Percentiles rank a stretch among this genome's conserved stretches.
Evolutionary conservation across 1,140 invertebrate genomes (phyloP).

Genomic region (Venustaconcha ellipsiformis): DNA sequence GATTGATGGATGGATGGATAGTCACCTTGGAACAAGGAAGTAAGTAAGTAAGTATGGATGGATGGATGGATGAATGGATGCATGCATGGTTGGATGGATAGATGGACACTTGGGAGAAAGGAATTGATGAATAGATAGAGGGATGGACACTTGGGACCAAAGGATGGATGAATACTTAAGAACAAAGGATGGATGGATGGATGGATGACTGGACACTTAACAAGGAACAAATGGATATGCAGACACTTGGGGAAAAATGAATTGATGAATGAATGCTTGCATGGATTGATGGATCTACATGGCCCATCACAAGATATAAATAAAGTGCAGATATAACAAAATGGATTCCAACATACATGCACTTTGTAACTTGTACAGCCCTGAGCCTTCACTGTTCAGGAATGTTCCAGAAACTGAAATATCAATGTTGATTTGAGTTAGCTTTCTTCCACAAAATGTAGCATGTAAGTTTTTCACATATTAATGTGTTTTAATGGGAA

Average conservation of each 20-base stretch:
- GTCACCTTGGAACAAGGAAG: background rate
- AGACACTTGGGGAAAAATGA: background rate
- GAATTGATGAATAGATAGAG: too few relatives aligned
- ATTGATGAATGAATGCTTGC: background rate
- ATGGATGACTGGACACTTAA: background rate
- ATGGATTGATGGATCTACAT: background rate
- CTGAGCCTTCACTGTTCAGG: slow-evolving; percentile 94
- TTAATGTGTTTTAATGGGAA: too few relatives aligned
- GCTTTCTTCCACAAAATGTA: too few relatives aligned
- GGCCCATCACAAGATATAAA: too few relatives aligned
- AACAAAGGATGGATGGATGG: background rate
- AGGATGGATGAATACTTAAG: background rate
- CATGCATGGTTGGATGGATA: too few relatives aligned
- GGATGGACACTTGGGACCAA: too few relatives aligned
- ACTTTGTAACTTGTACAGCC: slow-evolving; percentile 87
- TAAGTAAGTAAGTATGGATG: background rate
- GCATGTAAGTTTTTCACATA: too few relatives aligned
- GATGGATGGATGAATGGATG: background rate
- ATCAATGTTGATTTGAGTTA: background rate
- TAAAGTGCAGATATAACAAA: too few relatives aligned
- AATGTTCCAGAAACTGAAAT: slow-evolving; percentile 85
- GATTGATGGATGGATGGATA: background rate
- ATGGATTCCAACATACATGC: slow-evolving; percentile 69
- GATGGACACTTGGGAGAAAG: too few relatives aligned
- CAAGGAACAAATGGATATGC: background rate